Conservation (phyloP, 2,113 vertebrate genomes). For the Malurus cyaneus region DNA sequence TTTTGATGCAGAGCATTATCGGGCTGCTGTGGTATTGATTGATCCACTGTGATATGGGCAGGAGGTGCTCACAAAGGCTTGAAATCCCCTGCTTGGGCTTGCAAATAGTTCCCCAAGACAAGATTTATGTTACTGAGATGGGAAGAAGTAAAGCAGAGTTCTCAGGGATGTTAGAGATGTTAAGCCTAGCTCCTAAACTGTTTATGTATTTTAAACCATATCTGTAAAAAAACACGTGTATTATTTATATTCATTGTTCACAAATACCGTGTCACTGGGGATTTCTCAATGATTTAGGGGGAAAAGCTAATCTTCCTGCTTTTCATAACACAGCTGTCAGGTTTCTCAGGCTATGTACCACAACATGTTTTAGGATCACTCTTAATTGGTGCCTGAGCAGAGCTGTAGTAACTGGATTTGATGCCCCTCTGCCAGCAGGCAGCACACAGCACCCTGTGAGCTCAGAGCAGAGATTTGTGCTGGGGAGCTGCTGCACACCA, state of each 20-base stretch:
- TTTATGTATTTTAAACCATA: not conserved
- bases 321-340: not conserved
- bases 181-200: not conserved
- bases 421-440: not conserved
- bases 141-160: not conserved
- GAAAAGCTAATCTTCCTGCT: not conserved
- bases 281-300: not conserved
- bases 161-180: not conserved
- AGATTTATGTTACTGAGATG: not conserved
- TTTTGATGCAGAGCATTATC: conserved; percentile 1
- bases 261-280: not conserved
- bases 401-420: not conserved
- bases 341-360: not conserved
- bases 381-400: not conserved
- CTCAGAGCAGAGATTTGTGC: not conserved
- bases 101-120: conserved; percentile 17
- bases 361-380: not conserved
- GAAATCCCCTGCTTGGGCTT: not conserved
- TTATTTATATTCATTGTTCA: not conserved
- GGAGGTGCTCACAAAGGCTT: not conserved
- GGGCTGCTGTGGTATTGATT: not conserved
- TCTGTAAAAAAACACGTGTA: not conserved
- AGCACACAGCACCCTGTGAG: not conserved
- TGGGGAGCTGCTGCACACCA: not conserved
- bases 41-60: not conserved